Evolutionary conservation across 2,888 invertebrate genomes (phyloP).

Genomic region (Synanthedon vespiformis): DNA sequence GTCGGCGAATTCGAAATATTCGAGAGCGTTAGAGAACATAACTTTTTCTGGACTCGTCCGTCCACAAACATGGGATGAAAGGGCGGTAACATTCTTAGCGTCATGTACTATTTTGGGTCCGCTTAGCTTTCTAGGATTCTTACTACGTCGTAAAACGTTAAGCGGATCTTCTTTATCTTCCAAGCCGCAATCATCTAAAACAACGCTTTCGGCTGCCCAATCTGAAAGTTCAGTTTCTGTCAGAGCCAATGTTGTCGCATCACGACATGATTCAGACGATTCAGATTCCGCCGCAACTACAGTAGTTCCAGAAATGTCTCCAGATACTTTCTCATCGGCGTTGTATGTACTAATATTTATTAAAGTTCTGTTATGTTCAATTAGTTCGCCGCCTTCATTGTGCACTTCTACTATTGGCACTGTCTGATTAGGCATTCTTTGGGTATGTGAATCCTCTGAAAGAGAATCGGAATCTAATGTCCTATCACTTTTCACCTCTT

Average conservation of each 20-base stretch:
- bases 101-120: slow-evolving; percentile 49
- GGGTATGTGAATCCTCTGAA: slow-evolving; percentile 50
- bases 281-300: slow-evolving; percentile 52
- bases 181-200: slow-evolving; percentile 78
- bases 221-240: slow-evolving; percentile 92
- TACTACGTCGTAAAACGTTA: slow-evolving; percentile 20
- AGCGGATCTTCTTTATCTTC: slow-evolving; percentile 39
- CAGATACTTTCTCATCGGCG: slow-evolving; percentile 33
- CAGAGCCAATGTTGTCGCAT: slow-evolving; percentile 77
- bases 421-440: slow-evolving; percentile 46
- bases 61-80: slow-evolving; percentile 56
- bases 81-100: slow-evolving; percentile 47
- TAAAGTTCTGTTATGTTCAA: slow-evolving; percentile 71
- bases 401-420: slow-evolving; percentile 81
- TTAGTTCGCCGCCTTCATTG: slow-evolving; percentile 76
- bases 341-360: slow-evolving; percentile 44
- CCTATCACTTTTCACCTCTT: slow-evolving; percentile 31
- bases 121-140: slow-evolving; percentile 43
- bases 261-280: slow-evolving; percentile 77
- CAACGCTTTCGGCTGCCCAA: slow-evolving; percentile 86
- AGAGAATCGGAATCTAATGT: slow-evolving; percentile 70
- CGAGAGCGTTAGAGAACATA: slow-evolving; percentile 71
- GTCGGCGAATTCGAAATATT: slow-evolving; percentile 89
- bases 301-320: slow-evolving; percentile 38
- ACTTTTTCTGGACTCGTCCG: slow-evolving; percentile 40